Percentiles rank a stretch among this genome's conserved stretches.
phyloP scores from a whole-genome alignment of 2,113 vertebrate species.

The Limnothrissa miodon region DNA sequence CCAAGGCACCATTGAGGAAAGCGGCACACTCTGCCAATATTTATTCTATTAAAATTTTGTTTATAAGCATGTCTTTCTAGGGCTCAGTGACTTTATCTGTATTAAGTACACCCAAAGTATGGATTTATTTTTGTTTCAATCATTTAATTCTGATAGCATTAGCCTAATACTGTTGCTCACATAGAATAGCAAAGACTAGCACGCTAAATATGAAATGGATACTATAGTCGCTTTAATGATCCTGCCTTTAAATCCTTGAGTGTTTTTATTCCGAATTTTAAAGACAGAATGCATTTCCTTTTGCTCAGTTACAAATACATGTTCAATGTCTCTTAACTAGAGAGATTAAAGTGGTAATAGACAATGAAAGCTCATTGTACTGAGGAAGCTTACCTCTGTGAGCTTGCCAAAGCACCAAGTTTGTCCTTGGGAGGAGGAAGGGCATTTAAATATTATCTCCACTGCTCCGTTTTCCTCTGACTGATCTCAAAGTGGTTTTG shows the following conservation, averaged over 20 bases:
- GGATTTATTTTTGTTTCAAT: constrained; percentile 32
- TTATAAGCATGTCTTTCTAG: constrained; percentile 26
- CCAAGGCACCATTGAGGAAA: not conserved
- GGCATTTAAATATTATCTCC: constrained; percentile 16
- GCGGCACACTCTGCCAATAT: not conserved
- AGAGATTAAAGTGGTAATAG: not conserved
- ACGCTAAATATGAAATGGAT: constrained; percentile 6
- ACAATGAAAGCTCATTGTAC: constrained; percentile 14
- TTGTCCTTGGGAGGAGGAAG: constrained; percentile 13
- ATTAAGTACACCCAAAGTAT: constrained; percentile 16
- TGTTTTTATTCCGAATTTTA: constrained; percentile 13
- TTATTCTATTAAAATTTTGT: constrained; percentile 34
- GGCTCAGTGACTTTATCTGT: constrained; percentile 32
- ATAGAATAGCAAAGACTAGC: constrained; percentile 19
- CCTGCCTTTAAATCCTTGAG: constrained; percentile 3
- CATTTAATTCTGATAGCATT: constrained; percentile 32
- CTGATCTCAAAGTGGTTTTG: not conserved
- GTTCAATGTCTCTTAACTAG: constrained; percentile 14
- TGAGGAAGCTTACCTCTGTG: not conserved
- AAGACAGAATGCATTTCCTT: constrained; percentile 2
- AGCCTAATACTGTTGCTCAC: constrained; percentile 20
- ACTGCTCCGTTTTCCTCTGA: not conserved
- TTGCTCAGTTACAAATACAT: not conserved
- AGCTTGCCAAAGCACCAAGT: not conserved
- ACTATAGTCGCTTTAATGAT: not conserved